Evolutionary conservation across 2,797 vertebrate species (phyloP).

Genomic region (Mus caroli): DNA sequence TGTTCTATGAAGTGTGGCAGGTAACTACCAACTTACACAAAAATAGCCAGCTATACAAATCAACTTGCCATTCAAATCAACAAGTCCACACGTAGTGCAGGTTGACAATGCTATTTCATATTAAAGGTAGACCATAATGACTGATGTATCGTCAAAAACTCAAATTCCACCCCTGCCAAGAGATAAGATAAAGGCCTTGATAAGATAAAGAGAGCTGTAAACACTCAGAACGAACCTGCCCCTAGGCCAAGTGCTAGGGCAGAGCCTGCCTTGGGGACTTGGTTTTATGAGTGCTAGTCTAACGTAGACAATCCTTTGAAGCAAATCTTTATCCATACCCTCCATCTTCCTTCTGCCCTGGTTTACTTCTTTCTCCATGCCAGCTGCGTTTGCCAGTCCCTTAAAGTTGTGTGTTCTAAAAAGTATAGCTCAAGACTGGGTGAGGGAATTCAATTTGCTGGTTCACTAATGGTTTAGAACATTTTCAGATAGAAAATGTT

Average conservation of each 20-base stretch:
- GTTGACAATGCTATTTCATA: background rate
- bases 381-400: background rate
- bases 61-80: background rate
- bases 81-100: background rate
- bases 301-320: background rate
- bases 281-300: background rate
- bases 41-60: background rate
- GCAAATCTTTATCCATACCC: background rate
- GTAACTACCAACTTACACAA: background rate
- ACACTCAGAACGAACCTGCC: background rate
- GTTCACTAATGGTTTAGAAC: constrained; percentile 46
- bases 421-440: background rate
- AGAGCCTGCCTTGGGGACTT: background rate
- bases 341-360: background rate
- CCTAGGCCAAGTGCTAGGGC: background rate
- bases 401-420: constrained; percentile 14
- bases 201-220: background rate
- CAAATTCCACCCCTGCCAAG: background rate
- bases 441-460: background rate
- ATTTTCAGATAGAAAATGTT: constrained; percentile 38
- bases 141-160: background rate
- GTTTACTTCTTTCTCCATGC: background rate
- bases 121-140: background rate
- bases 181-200: background rate
- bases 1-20: background rate